A percentile compares a stretch with the other conserved stretches of the same genome.
Evolutionary conservation across 2,888 invertebrate species (phyloP).

Genomic region (Caenorhabditis sp.): DNA sequence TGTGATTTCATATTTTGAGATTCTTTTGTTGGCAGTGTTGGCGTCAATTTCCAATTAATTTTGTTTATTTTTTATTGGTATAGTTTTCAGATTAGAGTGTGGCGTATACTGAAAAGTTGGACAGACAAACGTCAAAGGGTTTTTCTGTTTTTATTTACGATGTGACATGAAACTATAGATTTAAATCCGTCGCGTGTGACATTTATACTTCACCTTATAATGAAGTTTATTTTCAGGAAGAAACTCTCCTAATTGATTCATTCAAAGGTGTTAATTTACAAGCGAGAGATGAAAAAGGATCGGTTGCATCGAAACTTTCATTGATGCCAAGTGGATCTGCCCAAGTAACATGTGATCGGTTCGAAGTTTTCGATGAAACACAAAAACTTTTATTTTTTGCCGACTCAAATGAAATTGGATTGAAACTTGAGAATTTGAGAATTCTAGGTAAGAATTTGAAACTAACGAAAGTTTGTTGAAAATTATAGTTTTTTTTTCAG

Average conservation of each 20-base stretch:
- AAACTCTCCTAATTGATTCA: conserved; percentile 67
- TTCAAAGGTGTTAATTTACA: conserved; percentile 64
- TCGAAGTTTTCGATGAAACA: conserved; percentile 60
- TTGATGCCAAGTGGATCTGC: conserved; percentile 52
- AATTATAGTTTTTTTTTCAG: conserved; percentile 33
- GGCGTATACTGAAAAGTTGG: no score
- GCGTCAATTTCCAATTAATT: no score
- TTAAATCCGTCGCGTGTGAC: no score
- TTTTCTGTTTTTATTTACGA: no score
- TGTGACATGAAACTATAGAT: no score
- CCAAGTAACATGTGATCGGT: conserved; percentile 49
- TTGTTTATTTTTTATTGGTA: no score
- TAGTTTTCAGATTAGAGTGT: no score
- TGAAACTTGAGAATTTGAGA: conserved; percentile 69
- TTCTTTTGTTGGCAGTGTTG: no score
- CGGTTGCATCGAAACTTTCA: conserved; percentile 58
- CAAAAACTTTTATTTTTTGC: conserved; percentile 69
- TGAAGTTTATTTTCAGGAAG: conserved; percentile 64
- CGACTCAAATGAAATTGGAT: conserved; percentile 68
- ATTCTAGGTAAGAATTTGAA: conserved; percentile 60
- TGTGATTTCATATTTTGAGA: no score
- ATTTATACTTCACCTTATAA: no score
- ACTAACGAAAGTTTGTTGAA: not conserved
- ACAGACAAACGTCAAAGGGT: no score
- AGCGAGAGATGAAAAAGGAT: conserved; percentile 65